Percentiles rank a stretch among this genome's conserved stretches.
Evolutionary conservation across 2,888 invertebrate species (phyloP).

Genomic region (Nesidiocoris tenuis): DNA sequence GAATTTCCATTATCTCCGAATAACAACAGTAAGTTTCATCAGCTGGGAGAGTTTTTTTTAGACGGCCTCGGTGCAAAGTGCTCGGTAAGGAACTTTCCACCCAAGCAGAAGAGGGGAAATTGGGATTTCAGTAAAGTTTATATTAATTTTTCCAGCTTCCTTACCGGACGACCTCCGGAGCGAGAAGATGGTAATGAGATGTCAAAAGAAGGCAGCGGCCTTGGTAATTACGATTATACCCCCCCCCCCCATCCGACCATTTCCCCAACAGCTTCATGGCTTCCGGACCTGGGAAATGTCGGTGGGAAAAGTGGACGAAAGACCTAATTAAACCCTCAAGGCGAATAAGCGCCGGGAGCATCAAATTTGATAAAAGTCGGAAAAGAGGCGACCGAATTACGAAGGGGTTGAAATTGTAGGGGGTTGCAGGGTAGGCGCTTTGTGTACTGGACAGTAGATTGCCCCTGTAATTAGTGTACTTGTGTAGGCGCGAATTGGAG

Average conservation of each 20-base stretch:
- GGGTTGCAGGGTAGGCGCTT: neutral
- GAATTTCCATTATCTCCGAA: no score
- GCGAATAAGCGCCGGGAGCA: neutral
- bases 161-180: neutral
- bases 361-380: neutral
- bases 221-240: neutral
- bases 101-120: neutral
- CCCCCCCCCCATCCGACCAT: neutral
- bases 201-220: neutral
- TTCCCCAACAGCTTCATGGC: neutral
- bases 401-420: no score
- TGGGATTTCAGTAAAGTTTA: neutral
- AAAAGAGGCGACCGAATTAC: neutral
- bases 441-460: neutral
- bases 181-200: slow-evolving; percentile 15
- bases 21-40: no score
- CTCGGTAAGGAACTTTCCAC: neutral
- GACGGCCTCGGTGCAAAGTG: neutral
- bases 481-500: no score
- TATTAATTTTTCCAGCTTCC: neutral
- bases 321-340: neutral
- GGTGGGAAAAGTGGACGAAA: neutral
- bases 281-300: neutral
- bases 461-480: neutral
- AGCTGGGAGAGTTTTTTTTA: no score